These are phyloP conservation scores for Zoanthus sociatus DNA, from an alignment of 92 coral and sea anemone genomes.

Conservation along the genomic window DNA sequence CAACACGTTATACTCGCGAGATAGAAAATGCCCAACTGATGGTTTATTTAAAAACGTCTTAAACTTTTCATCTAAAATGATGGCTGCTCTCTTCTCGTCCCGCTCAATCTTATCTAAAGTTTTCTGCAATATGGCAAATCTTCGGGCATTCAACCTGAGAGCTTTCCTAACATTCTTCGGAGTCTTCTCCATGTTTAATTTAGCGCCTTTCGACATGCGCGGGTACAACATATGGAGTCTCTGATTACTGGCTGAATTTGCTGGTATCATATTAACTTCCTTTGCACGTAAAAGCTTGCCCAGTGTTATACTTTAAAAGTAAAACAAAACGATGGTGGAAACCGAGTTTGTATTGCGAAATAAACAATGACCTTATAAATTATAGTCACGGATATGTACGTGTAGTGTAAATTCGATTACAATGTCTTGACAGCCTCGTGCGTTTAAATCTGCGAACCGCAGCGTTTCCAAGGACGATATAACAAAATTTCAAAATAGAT, in stretches of 20 bases:
- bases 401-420: too few relatives aligned
- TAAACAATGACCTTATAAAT: too few relatives aligned
- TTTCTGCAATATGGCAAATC: conserved; percentile 28
- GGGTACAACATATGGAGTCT: conserved; percentile 40
- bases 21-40: neutral
- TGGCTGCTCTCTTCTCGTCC: conserved; percentile 19
- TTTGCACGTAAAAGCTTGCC: neutral
- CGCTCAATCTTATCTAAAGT: conserved; percentile 32
- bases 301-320: neutral
- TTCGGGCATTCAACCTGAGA: conserved; percentile 21
- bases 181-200: conserved; percentile 36
- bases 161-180: conserved; percentile 30
- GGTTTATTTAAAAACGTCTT: conserved; percentile 21
- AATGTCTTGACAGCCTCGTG: too few relatives aligned
- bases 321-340: neutral
- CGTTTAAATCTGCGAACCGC: too few relatives aligned
- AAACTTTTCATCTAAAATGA: conserved; percentile 13
- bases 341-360: too few relatives aligned
- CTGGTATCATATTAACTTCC: conserved; percentile 18
- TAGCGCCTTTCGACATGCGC: conserved; percentile 20
- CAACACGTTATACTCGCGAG: neutral
- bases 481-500: too few relatives aligned
- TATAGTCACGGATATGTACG: too few relatives aligned
- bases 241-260: conserved; percentile 44
- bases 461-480: too few relatives aligned